These are phyloP conservation scores for Papilio helenus DNA, from an alignment of 1,140 invertebrate species.

Conservation along the genomic window DNA sequence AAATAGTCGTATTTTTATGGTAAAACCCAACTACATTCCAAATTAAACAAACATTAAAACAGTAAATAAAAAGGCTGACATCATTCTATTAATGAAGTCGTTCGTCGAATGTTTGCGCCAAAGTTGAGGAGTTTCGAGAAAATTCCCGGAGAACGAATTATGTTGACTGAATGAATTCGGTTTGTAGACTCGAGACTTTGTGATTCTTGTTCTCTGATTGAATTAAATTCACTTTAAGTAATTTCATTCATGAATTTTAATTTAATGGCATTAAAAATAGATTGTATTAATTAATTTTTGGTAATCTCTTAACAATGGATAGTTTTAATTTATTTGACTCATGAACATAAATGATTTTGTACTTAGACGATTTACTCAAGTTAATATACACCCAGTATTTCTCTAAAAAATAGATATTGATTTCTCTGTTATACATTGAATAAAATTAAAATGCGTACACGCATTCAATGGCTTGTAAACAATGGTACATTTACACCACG, in stretches of 20 bases:
- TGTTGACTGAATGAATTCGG: slow-evolving; percentile 5
- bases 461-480: neutral
- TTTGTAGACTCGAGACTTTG: slow-evolving; percentile 2
- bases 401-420: neutral
- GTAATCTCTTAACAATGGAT: neutral
- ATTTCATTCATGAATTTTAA: slow-evolving; percentile 14
- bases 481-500: slow-evolving; percentile 9
- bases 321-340: neutral
- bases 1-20: neutral
- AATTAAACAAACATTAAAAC: slow-evolving; percentile 13
- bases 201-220: neutral
- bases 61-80: slow-evolving; percentile 14
- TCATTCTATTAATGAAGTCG: slow-evolving; percentile 25
- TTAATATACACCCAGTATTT: neutral
- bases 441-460: neutral
- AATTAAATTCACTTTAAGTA: neutral
- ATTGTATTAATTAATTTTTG: neutral
- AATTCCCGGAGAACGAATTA: slow-evolving; percentile 12
- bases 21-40: neutral
- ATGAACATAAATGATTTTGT: neutral
- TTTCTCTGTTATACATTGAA: neutral
- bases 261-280: neutral
- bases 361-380: neutral
- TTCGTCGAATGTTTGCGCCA: neutral
- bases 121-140: slow-evolving; percentile 16